These are phyloP conservation scores for Myotis findleyi DNA, from an alignment of 2,797 vertebrate genomes.

Conservation along the genomic window DNA sequence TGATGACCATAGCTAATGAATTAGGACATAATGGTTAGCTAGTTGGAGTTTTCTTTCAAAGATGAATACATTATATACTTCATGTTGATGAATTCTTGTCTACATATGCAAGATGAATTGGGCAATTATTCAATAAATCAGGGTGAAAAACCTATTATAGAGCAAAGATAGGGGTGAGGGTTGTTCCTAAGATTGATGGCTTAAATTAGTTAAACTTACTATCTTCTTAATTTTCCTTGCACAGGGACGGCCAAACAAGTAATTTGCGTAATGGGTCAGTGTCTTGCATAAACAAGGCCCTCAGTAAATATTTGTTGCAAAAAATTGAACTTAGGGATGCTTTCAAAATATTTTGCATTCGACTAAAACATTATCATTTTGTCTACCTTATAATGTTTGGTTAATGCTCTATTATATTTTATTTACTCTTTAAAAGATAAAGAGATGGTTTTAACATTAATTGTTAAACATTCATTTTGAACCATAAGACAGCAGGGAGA, in stretches of 20 bases:
- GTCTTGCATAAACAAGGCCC: background rate
- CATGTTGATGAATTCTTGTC: constrained; percentile 60
- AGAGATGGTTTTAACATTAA: background rate
- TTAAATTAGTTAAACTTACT: constrained; percentile 67
- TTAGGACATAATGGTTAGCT: constrained; percentile 42
- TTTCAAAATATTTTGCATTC: constrained; percentile 12
- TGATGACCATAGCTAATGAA: constrained; percentile 40
- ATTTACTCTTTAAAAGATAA: background rate
- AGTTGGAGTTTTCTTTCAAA: constrained; percentile 59
- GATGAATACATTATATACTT: constrained; percentile 41
- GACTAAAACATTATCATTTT: background rate
- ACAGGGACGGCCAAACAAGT: constrained; percentile 24
- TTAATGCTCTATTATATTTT: background rate
- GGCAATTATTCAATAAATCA: constrained; percentile 71
- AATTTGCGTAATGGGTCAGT: background rate
- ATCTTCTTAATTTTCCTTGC: constrained; percentile 50
- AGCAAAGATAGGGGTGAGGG: constrained; percentile 30
- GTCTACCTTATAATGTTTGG: background rate
- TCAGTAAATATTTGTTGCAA: background rate
- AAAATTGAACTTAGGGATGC: background rate
- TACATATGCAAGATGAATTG: constrained; percentile 67
- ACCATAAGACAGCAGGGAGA: background rate
- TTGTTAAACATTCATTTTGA: background rate
- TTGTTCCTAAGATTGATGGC: constrained; percentile 53
- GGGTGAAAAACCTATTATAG: constrained; percentile 45